Base-by-base conservation (phyloP, 2,113 vertebrate genomes). In the Thomomys bottae region DNA sequence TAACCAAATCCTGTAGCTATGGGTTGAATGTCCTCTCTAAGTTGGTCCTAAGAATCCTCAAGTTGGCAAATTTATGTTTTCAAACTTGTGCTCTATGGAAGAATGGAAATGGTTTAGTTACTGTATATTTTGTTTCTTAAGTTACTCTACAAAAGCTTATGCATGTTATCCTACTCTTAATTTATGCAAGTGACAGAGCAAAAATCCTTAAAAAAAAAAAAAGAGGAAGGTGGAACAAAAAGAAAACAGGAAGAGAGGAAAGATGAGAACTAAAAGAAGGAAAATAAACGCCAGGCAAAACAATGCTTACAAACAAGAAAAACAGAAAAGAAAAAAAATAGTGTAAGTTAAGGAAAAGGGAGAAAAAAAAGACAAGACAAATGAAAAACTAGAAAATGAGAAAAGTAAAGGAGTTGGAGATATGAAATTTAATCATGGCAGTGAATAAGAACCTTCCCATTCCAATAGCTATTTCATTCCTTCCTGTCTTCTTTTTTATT, bases 1-100 rank as follows among this genome's bases (percentile, higher is more conserved):
- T 70, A 93, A 66, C 30, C 71, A 7, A 89, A 87, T 20, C 49
- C 24, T 36, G 42, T 32, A 93, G 59, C 91, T 34, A 73, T 89
- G 59, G 84, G 70, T 73, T 68, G 38, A 87, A 61, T 63, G 30
- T 88, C 40, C 21, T 78, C 28, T 75, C 26, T 89, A 75, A 66
- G 32, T 59, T 40, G 66, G 32, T 64, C 45, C 34, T 70, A n/a
- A 14, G 14, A 20, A 81, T 3, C 38, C 4, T 88, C 38, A 45
- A 42, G 54, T 73, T 84, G 23, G n/a, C 45, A 88, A 92, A 71
- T 64, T 24, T 42, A 30, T 61, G 45, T 87, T 61, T 26, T 38
- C 36, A 87, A 59, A 54, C 10, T 15, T 79, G 78, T 85, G 61
- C 9, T 67, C 54, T 54, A 42, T 9, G 1, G 81, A 11, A 38